These are phyloP conservation scores for Athetis lepigone DNA, from an alignment of 2,888 invertebrate genomes.

Conservation along the genomic window DNA sequence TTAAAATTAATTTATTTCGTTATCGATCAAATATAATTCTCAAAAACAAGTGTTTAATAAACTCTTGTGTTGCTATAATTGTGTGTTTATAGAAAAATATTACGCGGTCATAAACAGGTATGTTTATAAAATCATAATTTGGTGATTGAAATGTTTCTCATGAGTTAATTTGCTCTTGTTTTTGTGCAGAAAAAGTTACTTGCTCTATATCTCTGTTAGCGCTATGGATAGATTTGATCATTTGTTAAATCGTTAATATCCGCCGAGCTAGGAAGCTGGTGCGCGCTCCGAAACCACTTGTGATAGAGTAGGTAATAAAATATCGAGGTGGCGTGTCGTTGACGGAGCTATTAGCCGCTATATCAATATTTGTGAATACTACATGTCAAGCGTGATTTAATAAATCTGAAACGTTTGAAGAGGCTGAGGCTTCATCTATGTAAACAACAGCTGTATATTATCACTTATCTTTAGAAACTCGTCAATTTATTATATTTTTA, in stretches of 20 bases:
- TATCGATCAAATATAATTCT: constrained; percentile 19
- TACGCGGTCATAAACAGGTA: constrained; percentile 42
- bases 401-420: neutral
- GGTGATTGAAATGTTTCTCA: constrained; percentile 44
- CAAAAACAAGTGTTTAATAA: constrained; percentile 29
- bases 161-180: constrained; percentile 50
- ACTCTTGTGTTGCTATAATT: constrained; percentile 30
- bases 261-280: constrained; percentile 61
- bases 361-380: constrained; percentile 29
- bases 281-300: constrained; percentile 45
- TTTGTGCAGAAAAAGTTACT: constrained; percentile 19
- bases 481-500: neutral
- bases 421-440: neutral
- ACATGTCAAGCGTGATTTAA: constrained; percentile 5
- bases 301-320: constrained; percentile 37
- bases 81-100: constrained; percentile 12
- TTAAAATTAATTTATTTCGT: constrained; percentile 39
- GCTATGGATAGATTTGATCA: constrained; percentile 64
- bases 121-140: constrained; percentile 46
- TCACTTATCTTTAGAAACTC: neutral
- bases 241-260: constrained; percentile 73
- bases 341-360: constrained; percentile 21
- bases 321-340: constrained; percentile 48
- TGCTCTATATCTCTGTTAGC: constrained; percentile 24
- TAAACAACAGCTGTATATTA: constrained; percentile 20